A percentile compares a stretch with the other conserved stretches of the same genome.
Evolutionary conservation across 2,797 vertebrate species (phyloP).

Genomic region (Heliangelus exortis): DNA sequence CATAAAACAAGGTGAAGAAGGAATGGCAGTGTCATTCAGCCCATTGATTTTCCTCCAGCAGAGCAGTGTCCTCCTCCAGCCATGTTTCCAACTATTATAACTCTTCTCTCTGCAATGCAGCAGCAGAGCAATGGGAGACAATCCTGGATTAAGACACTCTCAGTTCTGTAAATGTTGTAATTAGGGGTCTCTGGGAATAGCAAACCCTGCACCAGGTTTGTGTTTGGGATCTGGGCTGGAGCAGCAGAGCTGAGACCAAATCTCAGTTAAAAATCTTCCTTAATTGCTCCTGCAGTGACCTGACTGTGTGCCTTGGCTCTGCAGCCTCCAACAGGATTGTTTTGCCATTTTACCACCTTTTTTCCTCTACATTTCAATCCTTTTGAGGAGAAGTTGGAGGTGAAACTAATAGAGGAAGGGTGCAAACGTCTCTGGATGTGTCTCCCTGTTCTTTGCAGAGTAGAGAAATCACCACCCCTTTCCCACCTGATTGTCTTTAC

Average conservation of each 20-base stretch:
- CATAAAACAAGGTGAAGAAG: neutral
- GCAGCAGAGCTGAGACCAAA: neutral
- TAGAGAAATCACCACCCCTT: rapidly evolving
- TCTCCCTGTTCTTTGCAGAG: rapidly evolving
- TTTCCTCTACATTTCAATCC: neutral
- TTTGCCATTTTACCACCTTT: neutral
- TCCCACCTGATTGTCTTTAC: neutral
- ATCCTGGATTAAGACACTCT: neutral
- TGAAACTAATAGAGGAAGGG: neutral
- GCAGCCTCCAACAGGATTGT: rapidly evolving
- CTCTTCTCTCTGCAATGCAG: slow-evolving; percentile 10
- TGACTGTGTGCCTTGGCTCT: neutral
- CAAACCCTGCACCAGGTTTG: neutral
- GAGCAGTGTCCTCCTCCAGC: neutral
- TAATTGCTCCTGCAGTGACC: neutral
- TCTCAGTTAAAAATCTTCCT: neutral
- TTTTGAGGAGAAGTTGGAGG: neutral
- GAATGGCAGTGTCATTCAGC: neutral
- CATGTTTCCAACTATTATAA: neutral
- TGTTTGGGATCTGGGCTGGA: neutral
- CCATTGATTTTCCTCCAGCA: neutral
- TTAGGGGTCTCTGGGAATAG: neutral
- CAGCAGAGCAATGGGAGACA: rapidly evolving
- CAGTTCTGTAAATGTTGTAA: neutral
- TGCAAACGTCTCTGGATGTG: rapidly evolving